These are phyloP conservation scores for Catotricha subobsoleta DNA, from an alignment of 2,888 invertebrate species.

Conservation along the genomic window DNA sequence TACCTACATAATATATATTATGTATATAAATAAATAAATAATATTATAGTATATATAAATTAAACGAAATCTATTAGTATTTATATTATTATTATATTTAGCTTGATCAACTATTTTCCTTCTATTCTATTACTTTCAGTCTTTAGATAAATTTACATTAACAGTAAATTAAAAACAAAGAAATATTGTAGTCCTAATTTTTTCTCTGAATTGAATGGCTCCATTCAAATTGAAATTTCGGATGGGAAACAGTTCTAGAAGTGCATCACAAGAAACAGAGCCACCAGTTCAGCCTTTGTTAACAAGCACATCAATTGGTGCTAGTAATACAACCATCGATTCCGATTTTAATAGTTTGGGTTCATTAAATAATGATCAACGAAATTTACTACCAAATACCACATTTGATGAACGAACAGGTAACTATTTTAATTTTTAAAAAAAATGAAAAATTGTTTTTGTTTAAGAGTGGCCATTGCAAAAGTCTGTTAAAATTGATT, in stretches of 20 bases:
- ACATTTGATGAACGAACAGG: slow-evolving; percentile 3
- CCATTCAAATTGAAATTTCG: slow-evolving; percentile 31
- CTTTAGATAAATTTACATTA: too few species aligned
- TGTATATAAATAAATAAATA: too few species aligned
- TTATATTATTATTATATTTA: too few species aligned
- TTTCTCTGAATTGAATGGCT: slow-evolving; percentile 23
- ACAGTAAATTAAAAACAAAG: too few species aligned
- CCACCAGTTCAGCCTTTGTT: slow-evolving; percentile 25
- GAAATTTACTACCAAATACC: slow-evolving; percentile 10
- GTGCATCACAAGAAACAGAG: slow-evolving; percentile 25
- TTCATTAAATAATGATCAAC: slow-evolving; percentile 12
- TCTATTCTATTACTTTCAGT: too few species aligned
- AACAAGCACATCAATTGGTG: slow-evolving; percentile 17
- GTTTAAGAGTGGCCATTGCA: too few species aligned
- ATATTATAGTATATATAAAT: too few species aligned
- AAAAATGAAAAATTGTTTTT: background rate
- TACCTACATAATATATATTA: too few species aligned
- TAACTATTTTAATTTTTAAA: background rate
- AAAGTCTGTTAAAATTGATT: too few species aligned
- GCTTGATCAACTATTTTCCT: too few species aligned
- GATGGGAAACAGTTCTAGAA: slow-evolving; percentile 27
- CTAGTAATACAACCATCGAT: slow-evolving; percentile 28
- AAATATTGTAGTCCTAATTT: too few species aligned
- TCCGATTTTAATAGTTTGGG: slow-evolving; percentile 16
- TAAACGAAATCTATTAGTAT: too few species aligned